Evolutionary conservation across 2,113 vertebrate genomes (phyloP).

Genomic region (Reinhardtius hippoglossoides): DNA sequence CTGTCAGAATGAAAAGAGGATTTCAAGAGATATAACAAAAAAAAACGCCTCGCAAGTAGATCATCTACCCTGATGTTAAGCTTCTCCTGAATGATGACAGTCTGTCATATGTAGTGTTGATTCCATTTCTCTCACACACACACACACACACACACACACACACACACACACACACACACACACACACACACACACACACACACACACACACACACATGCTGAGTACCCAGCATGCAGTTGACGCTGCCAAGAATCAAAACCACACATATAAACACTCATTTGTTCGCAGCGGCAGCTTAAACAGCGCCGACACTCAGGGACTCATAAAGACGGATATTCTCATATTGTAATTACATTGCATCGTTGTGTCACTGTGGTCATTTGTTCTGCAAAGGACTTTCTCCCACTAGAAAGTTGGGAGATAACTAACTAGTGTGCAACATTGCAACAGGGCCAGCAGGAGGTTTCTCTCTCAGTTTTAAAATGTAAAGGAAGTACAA

Average conservation of each 20-base stretch:
- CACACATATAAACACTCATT: constrained; percentile 53
- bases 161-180: background rate
- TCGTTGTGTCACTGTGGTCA: background rate
- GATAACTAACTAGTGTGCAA: background rate
- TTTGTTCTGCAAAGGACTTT: background rate
- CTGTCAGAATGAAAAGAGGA: background rate
- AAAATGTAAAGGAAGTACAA: no score
- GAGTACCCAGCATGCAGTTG: constrained; percentile 23
- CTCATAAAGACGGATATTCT: constrained; percentile 23
- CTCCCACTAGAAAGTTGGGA: no score
- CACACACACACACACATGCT: background rate
- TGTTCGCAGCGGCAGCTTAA: constrained; percentile 30
- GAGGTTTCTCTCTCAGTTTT: no score
- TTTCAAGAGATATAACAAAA: background rate
- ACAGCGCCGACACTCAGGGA: constrained; percentile 10
- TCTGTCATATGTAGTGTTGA: no score
- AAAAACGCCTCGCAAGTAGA: no score
- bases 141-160: no score
- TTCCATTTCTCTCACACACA: background rate
- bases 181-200: no score
- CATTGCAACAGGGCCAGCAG: no score
- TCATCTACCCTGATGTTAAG: no score
- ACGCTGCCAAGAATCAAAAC: constrained; percentile 50
- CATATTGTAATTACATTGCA: background rate
- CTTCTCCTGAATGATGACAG: no score